Evolutionary conservation across 2,797 vertebrate genomes (phyloP), one percentile per base, ranked within the genome.

Genomic region (Enteromius viviparus): DNA sequence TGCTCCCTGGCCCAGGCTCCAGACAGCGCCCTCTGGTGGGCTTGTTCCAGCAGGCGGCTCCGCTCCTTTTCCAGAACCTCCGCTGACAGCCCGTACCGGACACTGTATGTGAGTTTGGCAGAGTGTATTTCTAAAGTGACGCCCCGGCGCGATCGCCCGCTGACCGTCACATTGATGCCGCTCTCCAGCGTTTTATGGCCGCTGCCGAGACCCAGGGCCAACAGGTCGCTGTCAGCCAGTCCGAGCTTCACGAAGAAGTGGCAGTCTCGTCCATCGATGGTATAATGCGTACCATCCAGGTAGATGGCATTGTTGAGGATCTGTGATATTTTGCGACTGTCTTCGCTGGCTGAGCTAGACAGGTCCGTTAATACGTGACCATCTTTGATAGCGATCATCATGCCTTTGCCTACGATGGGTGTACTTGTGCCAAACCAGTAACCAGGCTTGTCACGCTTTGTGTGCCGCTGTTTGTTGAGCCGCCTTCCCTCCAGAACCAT

Each of bases 161-260:
- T 94, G 17, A 91, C 83, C 0, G 96, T 97, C 87, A 97, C 92
- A 0, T 97, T 97, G 78, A 96, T 83, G 12, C 95, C 95, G 0
- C 89, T 95, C 81, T 97, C 96, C 83, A 97, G 94, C 49, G 92
- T 91, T 91, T 95, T 96, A 85, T 95, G 93, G 47, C 96, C 96
- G 0, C 92, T 94, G 87, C 91, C 95, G 90, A 96, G 93, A 0
- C 95, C 96, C 58, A 97, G 90, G 0, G 94, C 95, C 88, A 95
- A 92, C 5, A 97, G 93, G 91, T 97, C 96, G 0, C 92, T 80
- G 62, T 97, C 96, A 0, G 95, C 94, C 0, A 95, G 92, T 64
- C 96, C 95, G 0, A 96, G 92, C 93, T 97, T 97, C 82, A 96
- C 95, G 0, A 97, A 96, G 90, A 96, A 96, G 89, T 97, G 96